A percentile compares a stretch with the other conserved stretches of the same genome.
Conservation (phyloP, 1,140 invertebrate genomes). For the Calephelis nemesis region DNA sequence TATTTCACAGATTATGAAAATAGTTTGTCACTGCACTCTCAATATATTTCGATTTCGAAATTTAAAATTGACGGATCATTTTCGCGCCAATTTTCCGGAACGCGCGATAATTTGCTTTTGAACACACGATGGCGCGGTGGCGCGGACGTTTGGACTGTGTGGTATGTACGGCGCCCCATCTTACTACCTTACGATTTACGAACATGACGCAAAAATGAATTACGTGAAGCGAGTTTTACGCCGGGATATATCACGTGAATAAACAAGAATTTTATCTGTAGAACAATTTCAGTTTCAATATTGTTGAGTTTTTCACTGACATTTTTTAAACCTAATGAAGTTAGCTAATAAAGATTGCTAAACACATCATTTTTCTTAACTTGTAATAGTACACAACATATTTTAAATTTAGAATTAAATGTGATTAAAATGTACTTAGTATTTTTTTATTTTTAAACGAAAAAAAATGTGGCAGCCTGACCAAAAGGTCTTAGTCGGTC, state of each 20-base stretch:
- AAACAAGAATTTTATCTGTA: slow-evolving; percentile 1
- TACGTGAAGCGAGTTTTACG: slow-evolving; percentile 39
- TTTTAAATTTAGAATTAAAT: too few species aligned
- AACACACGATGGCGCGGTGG: slow-evolving; percentile 55
- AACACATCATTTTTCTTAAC: too few species aligned
- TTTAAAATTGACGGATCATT: slow-evolving; percentile 63
- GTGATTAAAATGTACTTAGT: too few species aligned
- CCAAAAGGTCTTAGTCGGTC: too few species aligned
- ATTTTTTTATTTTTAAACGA: too few species aligned
- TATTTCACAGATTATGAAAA: slow-evolving; percentile 12
- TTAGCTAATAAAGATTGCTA: too few species aligned
- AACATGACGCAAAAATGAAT: slow-evolving; percentile 63
- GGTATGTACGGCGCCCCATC: slow-evolving; percentile 45
- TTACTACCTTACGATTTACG: slow-evolving; percentile 69
- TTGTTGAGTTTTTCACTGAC: too few species aligned
- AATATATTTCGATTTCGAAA: slow-evolving; percentile 42
- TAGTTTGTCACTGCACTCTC: slow-evolving; percentile 52
- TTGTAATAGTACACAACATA: too few species aligned
- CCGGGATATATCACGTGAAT: slow-evolving; percentile 42
- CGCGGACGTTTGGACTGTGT: slow-evolving; percentile 62
- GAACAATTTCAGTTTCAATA: not conserved
- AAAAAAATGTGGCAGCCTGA: too few species aligned
- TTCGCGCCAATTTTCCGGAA: slow-evolving; percentile 71
- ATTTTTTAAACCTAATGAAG: too few species aligned
- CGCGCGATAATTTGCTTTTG: slow-evolving; percentile 42